These are phyloP conservation scores for Mastacembelus armatus DNA, from an alignment of 2,797 vertebrate species.

Conservation along the genomic window DNA sequence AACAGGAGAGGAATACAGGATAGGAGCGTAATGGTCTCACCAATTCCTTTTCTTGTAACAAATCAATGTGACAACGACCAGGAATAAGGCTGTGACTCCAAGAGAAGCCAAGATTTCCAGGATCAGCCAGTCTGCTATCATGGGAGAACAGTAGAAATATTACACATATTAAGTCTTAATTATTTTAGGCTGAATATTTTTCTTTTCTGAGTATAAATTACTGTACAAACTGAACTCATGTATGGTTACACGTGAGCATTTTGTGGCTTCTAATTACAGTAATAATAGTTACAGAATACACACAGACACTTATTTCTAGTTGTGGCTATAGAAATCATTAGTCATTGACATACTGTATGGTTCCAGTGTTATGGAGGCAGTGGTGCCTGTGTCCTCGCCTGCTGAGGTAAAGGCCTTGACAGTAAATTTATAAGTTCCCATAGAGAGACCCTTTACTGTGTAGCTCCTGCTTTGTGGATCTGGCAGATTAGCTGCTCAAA, in stretches of 20 bases:
- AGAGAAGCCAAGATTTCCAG: slow-evolving; percentile 90
- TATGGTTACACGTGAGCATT: not conserved
- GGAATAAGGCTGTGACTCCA: slow-evolving; percentile 83
- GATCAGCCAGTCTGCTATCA: slow-evolving; percentile 86
- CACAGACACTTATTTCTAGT: not conserved
- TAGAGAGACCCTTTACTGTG: slow-evolving; percentile 63
- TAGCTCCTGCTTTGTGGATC: slow-evolving; percentile 59
- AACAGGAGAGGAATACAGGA: not conserved
- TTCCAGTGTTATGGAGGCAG: slow-evolving; percentile 71
- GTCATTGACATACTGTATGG: slow-evolving; percentile 70
- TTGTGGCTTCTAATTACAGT: not conserved
- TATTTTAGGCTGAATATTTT: slow-evolving; percentile 1
- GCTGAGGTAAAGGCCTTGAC: slow-evolving; percentile 83
- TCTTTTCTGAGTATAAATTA: not conserved
- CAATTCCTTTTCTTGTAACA: slow-evolving; percentile 96
- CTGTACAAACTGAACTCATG: not conserved
- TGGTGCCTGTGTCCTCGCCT: slow-evolving; percentile 77
- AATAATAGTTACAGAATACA: not conserved
- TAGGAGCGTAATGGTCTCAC: slow-evolving; percentile 70
- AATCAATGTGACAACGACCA: slow-evolving; percentile 85
- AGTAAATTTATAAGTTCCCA: slow-evolving; percentile 78
- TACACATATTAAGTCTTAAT: slow-evolving; percentile 1
- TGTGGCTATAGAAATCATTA: not conserved
- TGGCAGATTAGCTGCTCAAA: slow-evolving; percentile 72
- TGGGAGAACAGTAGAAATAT: slow-evolving; percentile 14